Percentiles rank a stretch among this genome's conserved stretches.
Evolutionary conservation across 2,797 vertebrate species (phyloP).

Genomic region (Rachycentron canadum): DNA sequence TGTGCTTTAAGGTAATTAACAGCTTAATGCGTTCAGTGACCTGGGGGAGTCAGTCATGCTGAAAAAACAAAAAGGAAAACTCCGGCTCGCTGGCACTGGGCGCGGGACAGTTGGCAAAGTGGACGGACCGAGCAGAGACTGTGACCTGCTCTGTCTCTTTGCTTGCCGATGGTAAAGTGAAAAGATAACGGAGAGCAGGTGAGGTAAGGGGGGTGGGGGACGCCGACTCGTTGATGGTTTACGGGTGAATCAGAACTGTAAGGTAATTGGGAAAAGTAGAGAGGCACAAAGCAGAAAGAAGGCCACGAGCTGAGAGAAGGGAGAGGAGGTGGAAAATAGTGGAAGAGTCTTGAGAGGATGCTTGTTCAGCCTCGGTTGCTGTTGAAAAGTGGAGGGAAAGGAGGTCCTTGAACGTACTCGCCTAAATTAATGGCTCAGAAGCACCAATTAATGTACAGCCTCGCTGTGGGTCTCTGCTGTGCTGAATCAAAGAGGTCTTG

Average conservation of each 20-base stretch:
- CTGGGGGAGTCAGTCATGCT: constrained; percentile 74
- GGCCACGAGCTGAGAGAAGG: constrained; percentile 5
- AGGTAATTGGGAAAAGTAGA: constrained; percentile 36
- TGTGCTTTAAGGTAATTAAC: constrained; percentile 82
- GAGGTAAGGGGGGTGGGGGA: constrained; percentile 19
- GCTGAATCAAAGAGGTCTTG: constrained; percentile 75
- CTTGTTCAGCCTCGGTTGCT: constrained; percentile 62
- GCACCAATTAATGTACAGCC: constrained; percentile 81
- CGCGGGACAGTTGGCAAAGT: constrained; percentile 48
- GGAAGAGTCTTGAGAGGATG: constrained; percentile 57
- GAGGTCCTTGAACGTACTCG: constrained; percentile 71
- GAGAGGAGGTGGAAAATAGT: constrained; percentile 43
- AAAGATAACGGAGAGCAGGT: constrained; percentile 13
- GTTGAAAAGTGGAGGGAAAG: constrained; percentile 62
- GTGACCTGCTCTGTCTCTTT: constrained; percentile 52
- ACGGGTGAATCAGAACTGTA: constrained; percentile 45
- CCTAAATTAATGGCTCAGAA: constrained; percentile 77
- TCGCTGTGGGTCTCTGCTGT: constrained; percentile 65
- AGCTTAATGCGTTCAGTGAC: constrained; percentile 75
- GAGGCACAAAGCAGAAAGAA: constrained; percentile 16
- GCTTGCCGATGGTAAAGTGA: constrained; percentile 10
- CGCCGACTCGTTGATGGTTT: constrained; percentile 21
- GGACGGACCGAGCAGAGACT: constrained; percentile 49
- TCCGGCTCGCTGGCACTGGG: constrained; percentile 50
- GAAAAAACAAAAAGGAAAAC: constrained; percentile 63